Conservation (phyloP, 2,888 invertebrate species). For the Bombylius discolor region DNA sequence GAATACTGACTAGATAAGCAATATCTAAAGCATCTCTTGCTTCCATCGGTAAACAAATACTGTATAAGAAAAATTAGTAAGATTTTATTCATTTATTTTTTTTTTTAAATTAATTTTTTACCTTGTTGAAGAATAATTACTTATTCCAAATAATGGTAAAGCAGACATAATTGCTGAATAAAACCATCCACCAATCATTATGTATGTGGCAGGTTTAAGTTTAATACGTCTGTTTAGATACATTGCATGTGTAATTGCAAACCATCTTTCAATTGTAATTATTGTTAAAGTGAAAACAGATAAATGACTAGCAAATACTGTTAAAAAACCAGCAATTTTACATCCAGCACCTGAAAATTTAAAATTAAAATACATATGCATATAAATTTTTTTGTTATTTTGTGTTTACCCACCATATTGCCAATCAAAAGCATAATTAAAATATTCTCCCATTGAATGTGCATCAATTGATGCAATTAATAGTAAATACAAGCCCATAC, state of each 20-base stretch:
- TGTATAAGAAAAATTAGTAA: slow-evolving; percentile 20
- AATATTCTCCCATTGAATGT: slow-evolving; percentile 72
- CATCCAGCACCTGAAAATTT: slow-evolving; percentile 53
- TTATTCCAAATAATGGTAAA: slow-evolving; percentile 69
- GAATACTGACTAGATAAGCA: slow-evolving; percentile 58
- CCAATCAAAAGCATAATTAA: slow-evolving; percentile 84
- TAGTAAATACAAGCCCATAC: slow-evolving; percentile 67
- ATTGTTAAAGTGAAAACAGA: slow-evolving; percentile 79
- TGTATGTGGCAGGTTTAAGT: slow-evolving; percentile 54
- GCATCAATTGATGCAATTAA: slow-evolving; percentile 73
- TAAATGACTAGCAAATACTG: slow-evolving; percentile 74
- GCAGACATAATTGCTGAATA: slow-evolving; percentile 65
- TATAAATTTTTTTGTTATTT: not conserved
- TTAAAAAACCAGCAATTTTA: slow-evolving; percentile 74
- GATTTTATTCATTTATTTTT: too few relatives aligned
- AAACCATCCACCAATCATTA: slow-evolving; percentile 68
- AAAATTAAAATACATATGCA: not conserved
- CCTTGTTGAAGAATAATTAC: slow-evolving; percentile 78
- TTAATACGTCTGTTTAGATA: slow-evolving; percentile 69
- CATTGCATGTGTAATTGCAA: slow-evolving; percentile 71
- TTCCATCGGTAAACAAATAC: slow-evolving; percentile 82
- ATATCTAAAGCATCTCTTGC: slow-evolving; percentile 54
- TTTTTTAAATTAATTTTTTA: slow-evolving; percentile 18
- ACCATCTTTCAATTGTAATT: slow-evolving; percentile 75
- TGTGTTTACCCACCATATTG: slow-evolving; percentile 50